Evolutionary conservation across 2,888 invertebrate genomes (phyloP), one percentile per base, ranked within the genome.

Genomic region (Zygothrica quintamaculata): DNA sequence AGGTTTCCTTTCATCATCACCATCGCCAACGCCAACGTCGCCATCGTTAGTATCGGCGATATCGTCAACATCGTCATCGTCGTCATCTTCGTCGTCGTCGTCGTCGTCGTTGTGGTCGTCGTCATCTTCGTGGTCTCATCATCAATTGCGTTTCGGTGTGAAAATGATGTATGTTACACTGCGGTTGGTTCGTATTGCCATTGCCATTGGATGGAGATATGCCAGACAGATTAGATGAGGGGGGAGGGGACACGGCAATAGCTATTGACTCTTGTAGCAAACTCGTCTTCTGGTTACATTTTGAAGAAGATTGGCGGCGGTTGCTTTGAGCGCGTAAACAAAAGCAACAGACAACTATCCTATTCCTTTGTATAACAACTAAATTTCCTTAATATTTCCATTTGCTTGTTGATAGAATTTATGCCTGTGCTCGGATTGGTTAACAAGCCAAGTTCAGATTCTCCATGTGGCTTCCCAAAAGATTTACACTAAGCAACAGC

Each of bases 121-220:
- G 22, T 33, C 43, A 11, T 22, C 9, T 4, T 18, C 25, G 29
- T 26, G 39, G 70, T 70, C 70, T 71, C 80, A 74, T 79, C 73
- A 68, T 74, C 73, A 74, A 75, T 69, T 77, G 80, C 75, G 42
- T 77, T 86, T 80, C 71, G 75, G 84, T 84, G 84, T 86, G 84
- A 84, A 84, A 87, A 87, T 84, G 84, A 84, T 84, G 87, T 81
- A 84, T 84, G 87, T 70, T 77, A 62, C 86, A 71, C 81, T 84
- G 82, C 81, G 82, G 82, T 84, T 86, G 87, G 86, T 80, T 81
- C 81, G 58, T 74, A 74, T 71, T 71, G 59, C 67, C 52, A 22
- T 48, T 3, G 36, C 8, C 1, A 36, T 5, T 12, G 36, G 36
- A 15, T 12, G 1, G 4, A 1, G 29, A 3, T 5, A 29, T 29